These are phyloP conservation scores for Erithacus rubecula DNA, from an alignment of 2,797 vertebrate genomes.

Conservation along the genomic window DNA sequence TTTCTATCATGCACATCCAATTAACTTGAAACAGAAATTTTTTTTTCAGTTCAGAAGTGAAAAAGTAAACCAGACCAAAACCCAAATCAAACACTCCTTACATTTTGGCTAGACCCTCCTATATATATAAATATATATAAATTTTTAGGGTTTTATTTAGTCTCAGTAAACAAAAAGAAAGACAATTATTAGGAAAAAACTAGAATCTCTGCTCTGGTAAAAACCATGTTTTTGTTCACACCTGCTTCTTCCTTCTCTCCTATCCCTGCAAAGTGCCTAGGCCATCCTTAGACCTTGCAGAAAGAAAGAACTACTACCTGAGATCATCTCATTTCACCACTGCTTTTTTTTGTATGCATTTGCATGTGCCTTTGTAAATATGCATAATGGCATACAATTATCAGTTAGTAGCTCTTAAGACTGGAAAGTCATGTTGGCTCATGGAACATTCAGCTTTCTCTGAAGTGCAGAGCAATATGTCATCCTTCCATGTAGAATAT, in stretches of 20 bases:
- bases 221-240: accelerated
- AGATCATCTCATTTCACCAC: neutral
- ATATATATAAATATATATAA: neutral
- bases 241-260: neutral
- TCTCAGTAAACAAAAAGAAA: neutral
- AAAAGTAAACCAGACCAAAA: neutral
- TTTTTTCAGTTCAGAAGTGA: neutral
- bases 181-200: neutral
- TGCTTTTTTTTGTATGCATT: neutral
- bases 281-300: neutral
- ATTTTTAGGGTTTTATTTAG: neutral
- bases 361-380: neutral
- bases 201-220: neutral
- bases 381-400: neutral
- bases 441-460: neutral
- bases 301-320: neutral
- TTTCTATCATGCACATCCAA: neutral
- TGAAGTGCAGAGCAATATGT: neutral
- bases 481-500: neutral
- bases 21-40: neutral
- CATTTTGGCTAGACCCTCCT: neutral
- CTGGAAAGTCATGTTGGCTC: neutral
- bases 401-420: neutral
- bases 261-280: accelerated
- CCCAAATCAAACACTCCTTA: accelerated